phyloP scores from a whole-genome alignment of 2,113 vertebrate genomes.

The Myrmecophaga tridactyla region DNA sequence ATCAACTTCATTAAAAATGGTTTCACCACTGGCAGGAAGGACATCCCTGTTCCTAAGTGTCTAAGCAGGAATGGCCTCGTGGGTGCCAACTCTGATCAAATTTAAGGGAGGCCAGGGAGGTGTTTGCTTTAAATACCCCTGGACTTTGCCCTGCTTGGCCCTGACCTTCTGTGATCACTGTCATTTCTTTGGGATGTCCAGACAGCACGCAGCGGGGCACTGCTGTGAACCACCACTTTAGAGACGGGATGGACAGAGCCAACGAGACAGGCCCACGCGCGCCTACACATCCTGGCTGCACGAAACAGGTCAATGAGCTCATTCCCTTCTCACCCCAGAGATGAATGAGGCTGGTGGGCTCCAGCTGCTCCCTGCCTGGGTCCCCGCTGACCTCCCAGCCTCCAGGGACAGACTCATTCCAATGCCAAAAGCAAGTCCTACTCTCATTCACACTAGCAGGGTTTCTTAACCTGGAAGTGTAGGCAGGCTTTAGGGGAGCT shows the following conservation, averaged over 20 bases:
- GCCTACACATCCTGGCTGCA: neutral
- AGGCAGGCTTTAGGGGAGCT: neutral
- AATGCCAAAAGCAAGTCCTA: neutral
- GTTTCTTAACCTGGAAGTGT: neutral
- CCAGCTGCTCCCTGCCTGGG: neutral
- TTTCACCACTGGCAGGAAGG: neutral
- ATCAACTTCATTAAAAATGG: neutral
- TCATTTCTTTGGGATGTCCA: neutral
- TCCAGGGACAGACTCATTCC: neutral
- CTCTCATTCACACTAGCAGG: neutral
- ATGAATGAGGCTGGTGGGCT: no score
- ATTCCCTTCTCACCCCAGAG: neutral
- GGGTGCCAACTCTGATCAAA: no score
- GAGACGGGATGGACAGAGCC: neutral
- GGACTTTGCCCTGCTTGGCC: neutral
- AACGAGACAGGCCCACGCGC: no score
- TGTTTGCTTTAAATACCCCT: neutral
- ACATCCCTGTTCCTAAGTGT: neutral
- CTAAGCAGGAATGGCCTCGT: neutral
- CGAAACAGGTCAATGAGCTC: neutral
- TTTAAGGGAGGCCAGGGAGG: neutral
- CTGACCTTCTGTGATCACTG: neutral
- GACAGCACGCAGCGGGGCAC: neutral
- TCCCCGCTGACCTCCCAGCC: neutral
- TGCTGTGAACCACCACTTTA: neutral